Conservation (phyloP, 23 tunicate species). For the Corella eumyota region DNA sequence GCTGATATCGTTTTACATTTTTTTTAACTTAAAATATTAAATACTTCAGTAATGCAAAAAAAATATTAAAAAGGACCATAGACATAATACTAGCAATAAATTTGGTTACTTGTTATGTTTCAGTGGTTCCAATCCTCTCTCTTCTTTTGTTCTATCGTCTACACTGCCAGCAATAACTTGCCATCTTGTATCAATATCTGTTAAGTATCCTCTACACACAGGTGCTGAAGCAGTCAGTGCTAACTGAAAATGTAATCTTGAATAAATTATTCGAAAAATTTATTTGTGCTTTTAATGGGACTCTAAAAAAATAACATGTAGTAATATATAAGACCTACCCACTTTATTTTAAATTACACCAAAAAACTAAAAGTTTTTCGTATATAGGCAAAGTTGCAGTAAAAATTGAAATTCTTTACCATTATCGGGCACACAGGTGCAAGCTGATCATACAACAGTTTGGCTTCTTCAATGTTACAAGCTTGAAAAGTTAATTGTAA, state of each 20-base stretch:
- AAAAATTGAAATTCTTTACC: too few species aligned
- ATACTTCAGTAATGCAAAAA: too few species aligned
- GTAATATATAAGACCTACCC: too few species aligned
- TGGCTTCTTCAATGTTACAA: constrained; percentile 75
- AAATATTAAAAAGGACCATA: neutral
- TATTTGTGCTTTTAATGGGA: too few species aligned
- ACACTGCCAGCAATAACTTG: constrained; percentile 91
- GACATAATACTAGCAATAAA: too few species aligned
- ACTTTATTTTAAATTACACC: too few species aligned
- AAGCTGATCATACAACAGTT: constrained; percentile 77
- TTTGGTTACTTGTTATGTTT: constrained; percentile 41
- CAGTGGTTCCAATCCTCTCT: constrained; percentile 34
- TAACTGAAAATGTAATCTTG: constrained; percentile 33
- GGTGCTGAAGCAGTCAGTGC: constrained; percentile 89
- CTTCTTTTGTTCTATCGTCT: constrained; percentile 79
- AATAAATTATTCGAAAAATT: too few species aligned
- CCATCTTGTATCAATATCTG: constrained; percentile 89
- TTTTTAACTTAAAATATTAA: too few species aligned
- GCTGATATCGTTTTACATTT: too few species aligned
- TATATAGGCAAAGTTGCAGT: too few species aligned
- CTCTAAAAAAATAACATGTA: too few species aligned
- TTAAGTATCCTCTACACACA: constrained; percentile 55
- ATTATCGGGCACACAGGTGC: constrained; percentile 83
- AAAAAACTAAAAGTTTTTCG: too few species aligned
- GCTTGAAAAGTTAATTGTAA: constrained; percentile 91